Evolutionary conservation across 1,140 invertebrate species (phyloP), one percentile per base, ranked within the genome.

Genomic region (Drosophila malerkotliana): DNA sequence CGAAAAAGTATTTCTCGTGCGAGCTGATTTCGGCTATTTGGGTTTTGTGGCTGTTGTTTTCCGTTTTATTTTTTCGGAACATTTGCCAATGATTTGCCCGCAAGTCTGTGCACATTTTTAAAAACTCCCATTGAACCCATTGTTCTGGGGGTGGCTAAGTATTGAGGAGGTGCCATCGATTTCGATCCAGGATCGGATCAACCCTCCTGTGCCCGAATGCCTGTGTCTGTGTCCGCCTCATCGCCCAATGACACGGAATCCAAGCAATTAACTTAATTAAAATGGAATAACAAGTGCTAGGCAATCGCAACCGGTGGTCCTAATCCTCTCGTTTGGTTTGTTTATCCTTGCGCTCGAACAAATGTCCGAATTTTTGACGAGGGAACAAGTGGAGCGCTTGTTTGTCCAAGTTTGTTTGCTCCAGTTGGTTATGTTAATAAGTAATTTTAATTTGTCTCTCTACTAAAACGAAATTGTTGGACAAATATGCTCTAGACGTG

Each of bases 251-350:
- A 87, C 71, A 87, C 48, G 78, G 77, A 87, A 88, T 90, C 85
- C 62, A 60, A 60, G 81, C 85, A 90, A 90, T 90, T 90, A 90
- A 90, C 78, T 90, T 90, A 90, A 90, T 90, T 90, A 90, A 90
- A 90, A 85, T 85, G 78, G 55, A 90, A 90, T 90, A 90, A 90
- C 85, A 90, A 90, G 85, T 90, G 75, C 72, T 90, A 72, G 71
- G 60, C 58, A 72, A 63, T 68, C 58, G 61, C 67, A 60, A 71
- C 63, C 80, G 69, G 76, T 72, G 39, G 68, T 78, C 55, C 51
- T 75, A 71, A 57, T 67, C 67, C 61, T 49, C 54, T 52, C 21
- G 3, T 26, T 37, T n/a, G 14, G 8, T 48, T 39, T 87, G 75
- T 87, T 87, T 87, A 67, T 77, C 66, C 76, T 83, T 88, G 83